Conservation (phyloP, 2,113 vertebrate genomes). For the Microtus pennsylvanicus region DNA sequence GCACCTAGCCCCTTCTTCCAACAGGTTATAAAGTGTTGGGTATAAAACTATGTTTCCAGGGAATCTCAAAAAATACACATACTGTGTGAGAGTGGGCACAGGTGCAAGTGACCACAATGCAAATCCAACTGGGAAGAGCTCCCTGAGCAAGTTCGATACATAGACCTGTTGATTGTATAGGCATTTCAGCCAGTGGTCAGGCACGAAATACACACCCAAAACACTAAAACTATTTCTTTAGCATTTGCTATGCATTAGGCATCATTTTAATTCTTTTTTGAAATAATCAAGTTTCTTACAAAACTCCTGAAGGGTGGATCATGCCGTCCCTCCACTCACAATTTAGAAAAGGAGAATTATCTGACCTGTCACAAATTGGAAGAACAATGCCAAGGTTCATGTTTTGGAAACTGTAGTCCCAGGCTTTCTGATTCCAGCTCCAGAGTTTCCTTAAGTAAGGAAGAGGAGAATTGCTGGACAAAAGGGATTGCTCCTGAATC, state of each 20-base stretch:
- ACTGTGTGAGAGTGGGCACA: background rate
- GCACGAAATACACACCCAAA: background rate
- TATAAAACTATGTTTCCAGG: background rate
- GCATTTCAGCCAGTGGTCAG: background rate
- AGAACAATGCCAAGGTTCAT: background rate
- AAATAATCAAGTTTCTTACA: background rate
- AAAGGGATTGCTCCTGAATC: background rate
- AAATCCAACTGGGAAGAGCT: background rate
- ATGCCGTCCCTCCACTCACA: background rate
- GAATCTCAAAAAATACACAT: background rate
- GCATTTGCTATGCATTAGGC: background rate
- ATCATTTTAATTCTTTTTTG: background rate
- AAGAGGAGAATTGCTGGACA: background rate
- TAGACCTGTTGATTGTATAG: too few species aligned
- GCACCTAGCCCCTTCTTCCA: background rate
- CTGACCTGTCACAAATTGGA: background rate
- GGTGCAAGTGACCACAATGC: background rate
- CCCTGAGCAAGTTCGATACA: too few species aligned
- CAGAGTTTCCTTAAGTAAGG: background rate
- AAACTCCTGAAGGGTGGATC: background rate
- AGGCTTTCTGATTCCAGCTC: background rate
- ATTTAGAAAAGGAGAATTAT: background rate
- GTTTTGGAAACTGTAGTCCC: background rate
- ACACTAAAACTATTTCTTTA: background rate
- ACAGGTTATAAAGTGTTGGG: background rate